phyloP scores from a whole-genome alignment of 2,888 invertebrate genomes.

The Mythimna vitellina region DNA sequence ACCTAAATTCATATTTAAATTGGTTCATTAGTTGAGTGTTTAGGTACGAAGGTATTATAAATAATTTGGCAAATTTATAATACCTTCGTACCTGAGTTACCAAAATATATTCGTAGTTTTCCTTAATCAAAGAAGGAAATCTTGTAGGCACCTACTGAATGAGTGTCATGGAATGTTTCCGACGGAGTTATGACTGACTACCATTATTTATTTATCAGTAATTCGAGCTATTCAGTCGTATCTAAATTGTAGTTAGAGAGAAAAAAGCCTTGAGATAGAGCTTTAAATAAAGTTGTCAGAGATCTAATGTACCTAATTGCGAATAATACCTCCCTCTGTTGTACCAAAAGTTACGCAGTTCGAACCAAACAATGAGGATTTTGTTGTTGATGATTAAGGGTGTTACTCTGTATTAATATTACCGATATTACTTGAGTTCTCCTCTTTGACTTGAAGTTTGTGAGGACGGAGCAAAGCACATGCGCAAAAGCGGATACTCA shows the following conservation, averaged over 20 bases:
- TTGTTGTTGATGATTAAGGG: not conserved
- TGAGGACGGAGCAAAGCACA: not conserved
- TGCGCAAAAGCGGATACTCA: not conserved
- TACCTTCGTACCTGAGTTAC: not conserved
- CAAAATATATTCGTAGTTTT: not conserved
- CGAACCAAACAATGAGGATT: not conserved
- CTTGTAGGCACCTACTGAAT: not conserved
- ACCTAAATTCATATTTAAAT: not conserved
- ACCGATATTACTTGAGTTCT: not conserved
- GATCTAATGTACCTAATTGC: not conserved
- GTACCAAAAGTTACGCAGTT: not conserved
- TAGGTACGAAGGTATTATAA: not conserved
- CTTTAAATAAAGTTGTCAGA: not conserved
- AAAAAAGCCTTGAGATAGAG: not conserved
- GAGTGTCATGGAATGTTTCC: not conserved
- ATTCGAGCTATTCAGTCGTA: not conserved
- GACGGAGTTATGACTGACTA: not conserved
- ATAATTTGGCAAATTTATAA: no score
- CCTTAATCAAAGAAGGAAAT: not conserved
- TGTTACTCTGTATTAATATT: not conserved
- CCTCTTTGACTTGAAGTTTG: not conserved
- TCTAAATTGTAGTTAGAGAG: not conserved
- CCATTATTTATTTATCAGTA: not conserved
- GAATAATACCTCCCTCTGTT: not conserved
- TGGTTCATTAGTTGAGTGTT: not conserved